These are phyloP conservation scores for Dromiciops gliroides DNA, from an alignment of 2,113 vertebrate genomes.

Conservation along the genomic window DNA sequence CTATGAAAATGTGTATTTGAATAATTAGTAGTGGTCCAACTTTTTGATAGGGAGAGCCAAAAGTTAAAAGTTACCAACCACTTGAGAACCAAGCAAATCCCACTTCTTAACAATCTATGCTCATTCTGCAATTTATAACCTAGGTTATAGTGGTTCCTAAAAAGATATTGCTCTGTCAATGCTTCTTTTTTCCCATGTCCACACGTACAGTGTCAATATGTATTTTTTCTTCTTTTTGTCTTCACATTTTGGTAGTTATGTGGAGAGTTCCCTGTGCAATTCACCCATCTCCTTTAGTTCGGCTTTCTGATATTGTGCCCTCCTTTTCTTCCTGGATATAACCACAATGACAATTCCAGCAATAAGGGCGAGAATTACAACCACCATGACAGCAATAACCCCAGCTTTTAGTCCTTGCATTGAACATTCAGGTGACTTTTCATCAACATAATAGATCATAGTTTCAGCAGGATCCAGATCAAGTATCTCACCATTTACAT, in stretches of 20 bases:
- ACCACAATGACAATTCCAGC: constrained; percentile 90
- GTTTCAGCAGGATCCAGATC: constrained; percentile 77
- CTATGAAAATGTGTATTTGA: constrained; percentile 32
- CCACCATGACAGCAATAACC: constrained; percentile 94
- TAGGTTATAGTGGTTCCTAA: constrained; percentile 50
- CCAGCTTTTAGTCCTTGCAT: constrained; percentile 91
- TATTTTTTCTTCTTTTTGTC: constrained; percentile 19
- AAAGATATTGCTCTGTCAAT: neutral
- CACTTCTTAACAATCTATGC: too few species aligned
- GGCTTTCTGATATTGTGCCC: constrained; percentile 88
- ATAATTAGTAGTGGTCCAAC: constrained; percentile 17
- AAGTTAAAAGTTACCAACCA: constrained; percentile 48
- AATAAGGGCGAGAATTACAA: constrained; percentile 88
- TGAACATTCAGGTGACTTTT: constrained; percentile 89
- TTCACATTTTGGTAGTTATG: constrained; percentile 62
- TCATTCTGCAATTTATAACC: too few species aligned
- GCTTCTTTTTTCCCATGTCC: neutral
- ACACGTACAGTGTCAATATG: constrained; percentile 22
- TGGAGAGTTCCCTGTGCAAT: constrained; percentile 85
- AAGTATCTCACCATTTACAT: constrained; percentile 61
- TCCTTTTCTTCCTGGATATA: constrained; percentile 83
- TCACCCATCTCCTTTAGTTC: constrained; percentile 93
- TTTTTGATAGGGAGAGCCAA: constrained; percentile 48
- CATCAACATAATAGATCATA: constrained; percentile 92
- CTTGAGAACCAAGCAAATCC: constrained; percentile 20